phyloP scores from a whole-genome alignment of 2,888 invertebrate species.

The Dicyrtomina minuta region DNA sequence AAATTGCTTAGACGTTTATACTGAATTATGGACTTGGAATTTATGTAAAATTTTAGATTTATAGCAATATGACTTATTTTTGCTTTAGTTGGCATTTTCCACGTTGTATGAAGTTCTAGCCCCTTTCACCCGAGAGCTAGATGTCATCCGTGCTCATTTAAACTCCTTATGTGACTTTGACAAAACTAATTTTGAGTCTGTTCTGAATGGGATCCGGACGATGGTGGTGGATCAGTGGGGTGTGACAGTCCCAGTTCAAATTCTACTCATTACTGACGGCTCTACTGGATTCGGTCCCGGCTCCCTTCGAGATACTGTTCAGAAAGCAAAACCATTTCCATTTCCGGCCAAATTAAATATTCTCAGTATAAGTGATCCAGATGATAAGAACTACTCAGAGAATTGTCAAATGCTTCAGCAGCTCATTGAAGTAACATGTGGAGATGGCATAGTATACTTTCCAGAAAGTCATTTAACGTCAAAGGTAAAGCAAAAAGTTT shows the following conservation, averaged over 20 bases:
- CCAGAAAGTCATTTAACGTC: slow-evolving; percentile 62
- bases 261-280: slow-evolving; percentile 82
- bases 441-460: slow-evolving; percentile 64
- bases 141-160: slow-evolving; percentile 72
- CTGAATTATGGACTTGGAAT: no score
- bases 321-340: slow-evolving; percentile 68
- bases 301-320: slow-evolving; percentile 64
- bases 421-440: slow-evolving; percentile 73
- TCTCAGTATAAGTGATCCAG: slow-evolving; percentile 57
- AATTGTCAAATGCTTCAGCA: slow-evolving; percentile 67
- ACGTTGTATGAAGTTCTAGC: slow-evolving; percentile 67
- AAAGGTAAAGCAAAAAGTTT: no score
- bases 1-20: background rate
- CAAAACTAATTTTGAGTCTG: slow-evolving; percentile 79
- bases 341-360: slow-evolving; percentile 76
- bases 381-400: slow-evolving; percentile 50
- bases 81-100: slow-evolving; percentile 60
- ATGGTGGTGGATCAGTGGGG: slow-evolving; percentile 88
- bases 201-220: slow-evolving; percentile 75
- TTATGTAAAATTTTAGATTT: no score
- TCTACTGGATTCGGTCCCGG: slow-evolving; percentile 68
- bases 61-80: no score
- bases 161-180: slow-evolving; percentile 79
- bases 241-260: slow-evolving; percentile 79
- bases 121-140: slow-evolving; percentile 86